Base-by-base conservation (phyloP, 2,797 vertebrate genomes). In the Eulemur albifrons region DNA sequence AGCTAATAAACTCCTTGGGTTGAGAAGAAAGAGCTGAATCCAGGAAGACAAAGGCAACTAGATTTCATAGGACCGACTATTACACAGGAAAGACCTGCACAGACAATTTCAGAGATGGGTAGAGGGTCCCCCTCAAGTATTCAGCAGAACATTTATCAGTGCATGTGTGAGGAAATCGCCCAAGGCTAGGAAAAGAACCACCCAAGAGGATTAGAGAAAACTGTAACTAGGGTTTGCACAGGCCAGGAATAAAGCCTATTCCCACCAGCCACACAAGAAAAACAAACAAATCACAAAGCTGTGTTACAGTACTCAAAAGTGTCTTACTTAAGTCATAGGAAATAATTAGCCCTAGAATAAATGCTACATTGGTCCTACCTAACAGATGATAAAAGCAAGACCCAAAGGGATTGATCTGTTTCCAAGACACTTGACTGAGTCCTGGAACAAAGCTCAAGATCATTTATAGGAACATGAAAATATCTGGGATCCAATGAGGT, bases 301-400 rank as follows among this genome's bases (percentile, higher is more conserved):
- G 32, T 13, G 7, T 27, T 32, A 80, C 23, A 45, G n/a, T 48
- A 52, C 25, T 75, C 73, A 57, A 30, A 61, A 83, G 14, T n/a
- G 0, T n/a, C 35, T 76, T 76, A 10, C 18, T 48, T 93, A 92
- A 48, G 23, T 57, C 25, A 5, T 14, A 79, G 30, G 23, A 18
- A 69, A 67, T 65, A 80, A 72, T 25, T 57, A 45, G 27, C n/a
- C 79, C 12, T 77, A 61, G 67, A 45, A 65, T 32, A 54, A 67
- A 70, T 48, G 8, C 8, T 57, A 15, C 17, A 72, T 93, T 91
- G 14, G 18, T 65, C 23, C 18, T 40, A 86, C 10, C 8, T 90
- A 94, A 63, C 25, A 93, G 81, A 88, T 35, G 40, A 76, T 32
- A 85, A 93, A 80, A 82, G 40, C 25, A 87, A 80, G 23, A 84